These are phyloP conservation scores for Gobius niger DNA, from an alignment of 2,113 vertebrate species.

Conservation along the genomic window DNA sequence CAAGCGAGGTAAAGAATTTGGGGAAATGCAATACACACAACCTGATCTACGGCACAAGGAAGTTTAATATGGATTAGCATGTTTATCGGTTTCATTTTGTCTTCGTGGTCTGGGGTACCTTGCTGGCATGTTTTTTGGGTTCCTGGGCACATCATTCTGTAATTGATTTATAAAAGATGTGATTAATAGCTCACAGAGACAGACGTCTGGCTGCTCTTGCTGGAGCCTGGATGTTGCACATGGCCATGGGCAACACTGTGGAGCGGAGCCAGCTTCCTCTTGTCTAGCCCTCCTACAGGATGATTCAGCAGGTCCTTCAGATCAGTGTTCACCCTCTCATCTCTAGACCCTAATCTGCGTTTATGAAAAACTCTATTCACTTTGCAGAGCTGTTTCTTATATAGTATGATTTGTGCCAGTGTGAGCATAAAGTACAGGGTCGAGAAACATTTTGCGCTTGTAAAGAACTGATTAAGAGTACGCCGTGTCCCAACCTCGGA, in stretches of 20 bases:
- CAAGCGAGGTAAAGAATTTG: not conserved
- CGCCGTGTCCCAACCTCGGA: conserved; percentile 17
- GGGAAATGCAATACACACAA: too few species aligned
- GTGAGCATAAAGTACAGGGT: conserved; percentile 10
- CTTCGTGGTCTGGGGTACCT: too few species aligned
- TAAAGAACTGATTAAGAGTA: conserved; percentile 1
- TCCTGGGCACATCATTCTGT: not conserved
- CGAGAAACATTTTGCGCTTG: conserved; percentile 3
- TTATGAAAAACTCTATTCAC: conserved; percentile 27
- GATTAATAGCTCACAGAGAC: conserved; percentile 31
- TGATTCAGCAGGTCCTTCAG: conserved; percentile 34
- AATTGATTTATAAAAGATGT: conserved; percentile 26
- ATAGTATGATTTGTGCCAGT: not conserved
- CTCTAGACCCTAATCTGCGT: conserved; percentile 27
- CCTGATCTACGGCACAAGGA: too few species aligned
- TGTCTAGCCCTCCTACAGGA: conserved; percentile 28
- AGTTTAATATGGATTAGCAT: too few species aligned
- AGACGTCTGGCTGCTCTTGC: conserved; percentile 21
- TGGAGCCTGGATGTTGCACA: conserved; percentile 17
- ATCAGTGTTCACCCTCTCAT: conserved; percentile 25
- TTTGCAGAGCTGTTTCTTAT: conserved; percentile 12
- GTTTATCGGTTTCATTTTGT: too few species aligned
- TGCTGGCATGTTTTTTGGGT: too few species aligned
- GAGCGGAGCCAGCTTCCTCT: conserved; percentile 24
- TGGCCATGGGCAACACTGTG: conserved; percentile 20